phyloP scores from a whole-genome alignment of 2,888 invertebrate species.

The Limnephilus lunatus region DNA sequence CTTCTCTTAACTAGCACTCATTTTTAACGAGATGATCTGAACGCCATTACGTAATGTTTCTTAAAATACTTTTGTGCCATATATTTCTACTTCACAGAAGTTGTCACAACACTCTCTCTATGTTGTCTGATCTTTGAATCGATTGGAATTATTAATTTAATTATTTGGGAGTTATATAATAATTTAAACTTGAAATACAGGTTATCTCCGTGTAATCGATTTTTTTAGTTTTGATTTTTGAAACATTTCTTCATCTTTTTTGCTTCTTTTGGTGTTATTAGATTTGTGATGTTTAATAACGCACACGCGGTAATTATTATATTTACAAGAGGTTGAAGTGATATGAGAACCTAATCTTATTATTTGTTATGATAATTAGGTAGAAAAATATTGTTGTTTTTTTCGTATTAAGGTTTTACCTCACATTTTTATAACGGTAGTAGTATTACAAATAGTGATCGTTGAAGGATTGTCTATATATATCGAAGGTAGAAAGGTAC shows the following conservation, averaged over 20 bases:
- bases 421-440: too few relatives aligned
- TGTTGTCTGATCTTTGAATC: not conserved
- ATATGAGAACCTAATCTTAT: too few relatives aligned
- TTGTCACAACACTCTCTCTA: not conserved
- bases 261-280: not conserved
- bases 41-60: not conserved
- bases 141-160: not conserved
- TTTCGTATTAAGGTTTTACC: too few relatives aligned
- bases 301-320: too few relatives aligned
- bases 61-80: not conserved
- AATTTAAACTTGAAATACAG: not conserved
- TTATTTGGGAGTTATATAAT: not conserved
- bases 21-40: constrained; percentile 10
- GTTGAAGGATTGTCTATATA: too few relatives aligned
- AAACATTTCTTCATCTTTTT: not conserved
- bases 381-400: too few relatives aligned
- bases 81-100: not conserved
- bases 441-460: too few relatives aligned
- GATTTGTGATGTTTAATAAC: too few relatives aligned
- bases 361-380: too few relatives aligned
- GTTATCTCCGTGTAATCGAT: not conserved
- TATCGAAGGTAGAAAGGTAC: too few relatives aligned
- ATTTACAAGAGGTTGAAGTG: too few relatives aligned
- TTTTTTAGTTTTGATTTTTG: not conserved
- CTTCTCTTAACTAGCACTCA: constrained; percentile 6